Conservation (phyloP, 2,113 vertebrate genomes). For the Xiphophorus couchianus region DNA sequence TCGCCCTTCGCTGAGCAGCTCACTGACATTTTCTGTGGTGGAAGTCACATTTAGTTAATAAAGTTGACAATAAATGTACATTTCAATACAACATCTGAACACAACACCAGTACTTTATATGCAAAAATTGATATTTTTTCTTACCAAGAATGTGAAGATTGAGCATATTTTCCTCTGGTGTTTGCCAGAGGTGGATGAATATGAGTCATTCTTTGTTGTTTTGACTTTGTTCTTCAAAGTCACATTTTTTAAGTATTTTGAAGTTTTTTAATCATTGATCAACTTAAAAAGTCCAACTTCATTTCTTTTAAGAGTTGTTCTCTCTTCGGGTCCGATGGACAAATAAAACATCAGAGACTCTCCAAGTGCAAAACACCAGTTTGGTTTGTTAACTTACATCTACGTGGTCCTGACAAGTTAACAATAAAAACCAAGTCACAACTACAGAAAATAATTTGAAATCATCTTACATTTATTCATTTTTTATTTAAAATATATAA, state of each 20-base stretch:
- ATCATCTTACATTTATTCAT: neutral
- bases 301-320: neutral
- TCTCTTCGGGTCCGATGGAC: neutral
- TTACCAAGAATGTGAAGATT: conserved; percentile 40
- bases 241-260: neutral
- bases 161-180: neutral
- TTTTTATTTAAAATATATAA: neutral
- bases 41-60: neutral
- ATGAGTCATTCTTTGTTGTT: conserved; percentile 3
- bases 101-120: neutral
- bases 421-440: neutral
- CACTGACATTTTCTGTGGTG: neutral
- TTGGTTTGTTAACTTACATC: neutral
- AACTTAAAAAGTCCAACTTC: neutral
- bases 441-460: too few species aligned
- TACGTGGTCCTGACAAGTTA: neutral
- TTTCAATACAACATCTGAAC: neutral
- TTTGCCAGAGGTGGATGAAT: neutral
- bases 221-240: conserved; percentile 14
- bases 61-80: neutral
- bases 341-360: neutral
- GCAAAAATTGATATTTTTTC: neutral
- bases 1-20: conserved; percentile 26
- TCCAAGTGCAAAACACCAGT: conserved; percentile 4
- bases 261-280: neutral